Base-by-base conservation (phyloP, 64 coral and sea anemone genomes). In the Pachyseris speciosa region DNA sequence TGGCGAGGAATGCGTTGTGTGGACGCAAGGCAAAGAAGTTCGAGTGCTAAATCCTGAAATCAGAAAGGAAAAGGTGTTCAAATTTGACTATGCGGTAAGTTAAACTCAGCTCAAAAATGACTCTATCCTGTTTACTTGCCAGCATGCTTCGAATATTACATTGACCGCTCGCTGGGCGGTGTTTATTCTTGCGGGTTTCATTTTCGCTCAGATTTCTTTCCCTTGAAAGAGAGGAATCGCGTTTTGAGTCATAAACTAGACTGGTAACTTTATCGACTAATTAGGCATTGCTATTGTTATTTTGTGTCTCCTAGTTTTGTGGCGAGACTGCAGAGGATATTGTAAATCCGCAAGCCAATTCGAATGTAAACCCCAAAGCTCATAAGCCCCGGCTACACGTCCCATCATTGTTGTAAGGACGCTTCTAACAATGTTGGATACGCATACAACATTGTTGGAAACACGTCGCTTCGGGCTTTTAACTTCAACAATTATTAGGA, bases 81-180 rank as follows among this genome's bases (percentile, higher is more conserved):
- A 84, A 42, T 92, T 92, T 32, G 89, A 92, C 48, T 63, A 45
- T 37, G 68, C 89, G 67, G 89, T 92, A 64, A 81, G 77, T 81
- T 60, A 12, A 37, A 60, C 8, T 36, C 19, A 37, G 1, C 38
- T 13, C 1, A 19, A 40, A 1, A 10, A 15, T 33, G 4, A 67
- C 28, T 24, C 4, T 57, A 57, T 25, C 1, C 36, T 13, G 12
- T 37, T 39, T 37, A 13, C 19, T 71, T 71, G 12, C 4, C 22
- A 6, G 77, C 44, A 52, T 22, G n/a, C 34, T 40, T 50, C 15
- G 8, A 24, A 76, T 39, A n/a, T 55, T 61, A 5, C 63, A 61
- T 81, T 63, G 52, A 38, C 55, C 77, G 53, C 77, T 61, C 30
- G 48, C 53, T 42, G 29, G 19, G 51, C 8, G 39, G 39, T 30